Conservation (phyloP, 2,797 vertebrate genomes). For the Anniella stebbinsi region DNA sequence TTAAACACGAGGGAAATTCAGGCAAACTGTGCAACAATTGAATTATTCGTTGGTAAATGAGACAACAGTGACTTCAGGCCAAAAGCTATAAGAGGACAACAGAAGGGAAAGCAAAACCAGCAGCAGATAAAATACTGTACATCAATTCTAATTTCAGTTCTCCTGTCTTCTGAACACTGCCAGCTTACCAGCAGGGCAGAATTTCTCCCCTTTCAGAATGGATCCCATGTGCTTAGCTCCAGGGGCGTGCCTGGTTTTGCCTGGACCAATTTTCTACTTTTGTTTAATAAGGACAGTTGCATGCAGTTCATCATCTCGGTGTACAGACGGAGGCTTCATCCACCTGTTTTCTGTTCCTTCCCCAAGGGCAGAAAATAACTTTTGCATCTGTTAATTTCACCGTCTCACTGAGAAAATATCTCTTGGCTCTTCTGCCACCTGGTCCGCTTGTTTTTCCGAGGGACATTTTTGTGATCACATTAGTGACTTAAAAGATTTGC, state of each 20-base stretch:
- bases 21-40: background rate
- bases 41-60: background rate
- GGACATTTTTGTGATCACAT: slow-evolving; percentile 20
- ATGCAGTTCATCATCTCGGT: slow-evolving; percentile 35
- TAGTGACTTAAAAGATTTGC: slow-evolving; percentile 19
- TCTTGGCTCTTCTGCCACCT: slow-evolving; percentile 8
- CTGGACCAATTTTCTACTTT: slow-evolving; percentile 43
- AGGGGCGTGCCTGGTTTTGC: slow-evolving; percentile 26
- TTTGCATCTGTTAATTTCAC: slow-evolving; percentile 2
- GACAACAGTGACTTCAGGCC: background rate
- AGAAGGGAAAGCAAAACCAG: background rate
- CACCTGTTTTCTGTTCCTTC: slow-evolving; percentile 47
- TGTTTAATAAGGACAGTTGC: slow-evolving; percentile 39
- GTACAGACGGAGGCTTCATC: slow-evolving; percentile 39
- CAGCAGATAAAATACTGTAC: background rate
- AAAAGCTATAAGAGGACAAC: background rate
- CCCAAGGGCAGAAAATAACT: slow-evolving; percentile 43
- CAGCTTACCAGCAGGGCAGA: background rate
- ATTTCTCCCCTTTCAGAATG: background rate
- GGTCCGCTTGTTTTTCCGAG: slow-evolving; percentile 8
- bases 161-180: background rate
- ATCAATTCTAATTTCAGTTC: background rate
- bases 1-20: background rate
- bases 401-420: slow-evolving; percentile 17
- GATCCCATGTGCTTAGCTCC: background rate